These are phyloP conservation scores for Calyptommatus sinebrachiatus DNA, from an alignment of 2,113 vertebrate genomes.

Conservation along the genomic window DNA sequence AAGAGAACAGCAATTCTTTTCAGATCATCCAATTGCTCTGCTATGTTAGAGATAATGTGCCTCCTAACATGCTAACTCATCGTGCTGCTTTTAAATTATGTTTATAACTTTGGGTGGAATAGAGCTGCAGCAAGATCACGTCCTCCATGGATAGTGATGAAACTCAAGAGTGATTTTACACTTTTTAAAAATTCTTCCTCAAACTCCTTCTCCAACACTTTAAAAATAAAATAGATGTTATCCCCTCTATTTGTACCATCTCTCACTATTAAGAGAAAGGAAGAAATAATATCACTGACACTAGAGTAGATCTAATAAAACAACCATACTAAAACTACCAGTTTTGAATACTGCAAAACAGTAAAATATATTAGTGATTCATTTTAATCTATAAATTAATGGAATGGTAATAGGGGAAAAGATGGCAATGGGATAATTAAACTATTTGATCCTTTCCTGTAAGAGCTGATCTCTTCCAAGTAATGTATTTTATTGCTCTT, in stretches of 20 bases:
- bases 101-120: neutral
- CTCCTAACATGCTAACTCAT: neutral
- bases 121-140: neutral
- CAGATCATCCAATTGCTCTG: neutral
- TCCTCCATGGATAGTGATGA: neutral
- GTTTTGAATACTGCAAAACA: neutral
- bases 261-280: neutral
- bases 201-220: neutral
- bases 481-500: no score
- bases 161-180: neutral
- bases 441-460: neutral
- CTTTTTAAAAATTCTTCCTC: neutral
- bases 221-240: neutral
- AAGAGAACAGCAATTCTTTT: neutral
- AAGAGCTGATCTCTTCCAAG: no score
- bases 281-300: neutral
- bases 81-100: neutral
- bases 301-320: neutral
- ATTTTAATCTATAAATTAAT: neutral
- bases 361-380: neutral
- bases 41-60: neutral
- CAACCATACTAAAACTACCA: neutral
- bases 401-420: neutral
- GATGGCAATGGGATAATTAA: neutral
- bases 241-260: neutral